Conservation (phyloP, 1,140 invertebrate genomes). For the Lethrus apterus region DNA sequence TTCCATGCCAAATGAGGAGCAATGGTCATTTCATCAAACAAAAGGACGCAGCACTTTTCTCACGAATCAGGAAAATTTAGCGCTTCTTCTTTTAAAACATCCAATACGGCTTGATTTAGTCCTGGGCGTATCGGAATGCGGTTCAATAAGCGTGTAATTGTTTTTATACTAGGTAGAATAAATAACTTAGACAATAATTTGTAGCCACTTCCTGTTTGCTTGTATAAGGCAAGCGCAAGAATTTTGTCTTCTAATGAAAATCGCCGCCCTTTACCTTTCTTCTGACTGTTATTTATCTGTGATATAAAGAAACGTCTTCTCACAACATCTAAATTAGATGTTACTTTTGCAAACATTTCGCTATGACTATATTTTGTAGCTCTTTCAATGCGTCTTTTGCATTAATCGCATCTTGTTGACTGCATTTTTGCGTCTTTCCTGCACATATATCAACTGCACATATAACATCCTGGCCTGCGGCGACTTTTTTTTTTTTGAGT, state of each 20-base stretch:
- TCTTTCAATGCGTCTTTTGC: not conserved
- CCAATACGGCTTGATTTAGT: constrained; percentile 13
- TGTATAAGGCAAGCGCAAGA: constrained; percentile 14
- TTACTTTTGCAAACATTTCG: not conserved
- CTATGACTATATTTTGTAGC: not conserved
- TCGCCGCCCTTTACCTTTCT: not conserved
- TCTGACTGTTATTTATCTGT: not conserved
- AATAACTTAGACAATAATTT: constrained; percentile 19
- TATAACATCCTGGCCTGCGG: too few species aligned
- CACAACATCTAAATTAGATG: not conserved
- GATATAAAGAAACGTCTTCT: not conserved
- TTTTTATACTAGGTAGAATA: constrained; percentile 17
- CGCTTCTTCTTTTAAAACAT: constrained; percentile 14
- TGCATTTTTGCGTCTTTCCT: not conserved
- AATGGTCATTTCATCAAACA: constrained; percentile 21
- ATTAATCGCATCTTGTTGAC: not conserved
- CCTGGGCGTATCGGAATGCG: constrained; percentile 16
- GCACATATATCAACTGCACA: not conserved
- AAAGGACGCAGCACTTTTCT: constrained; percentile 16
- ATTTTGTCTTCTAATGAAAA: constrained; percentile 3
- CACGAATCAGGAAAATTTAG: constrained; percentile 15
- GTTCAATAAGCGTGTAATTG: constrained; percentile 12
- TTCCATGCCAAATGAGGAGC: constrained; percentile 14
- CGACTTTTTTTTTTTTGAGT: too few species aligned
- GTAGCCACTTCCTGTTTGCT: constrained; percentile 19